These are phyloP conservation scores for Tuberolachnus salignus DNA, from an alignment of 2,888 invertebrate species.

Conservation along the genomic window DNA sequence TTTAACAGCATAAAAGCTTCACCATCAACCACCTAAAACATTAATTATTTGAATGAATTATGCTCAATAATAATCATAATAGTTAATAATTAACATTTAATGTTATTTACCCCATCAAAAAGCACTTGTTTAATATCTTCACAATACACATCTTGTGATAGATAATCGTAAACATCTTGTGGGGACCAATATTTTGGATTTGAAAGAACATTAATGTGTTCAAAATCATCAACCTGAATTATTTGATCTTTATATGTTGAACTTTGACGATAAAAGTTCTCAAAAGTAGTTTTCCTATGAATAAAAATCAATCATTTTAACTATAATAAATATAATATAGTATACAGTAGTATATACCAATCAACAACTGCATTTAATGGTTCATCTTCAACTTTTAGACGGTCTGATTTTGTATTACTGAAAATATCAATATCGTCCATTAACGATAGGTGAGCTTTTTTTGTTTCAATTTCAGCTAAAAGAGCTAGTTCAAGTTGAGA, in stretches of 20 bases:
- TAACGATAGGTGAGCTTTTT: neutral
- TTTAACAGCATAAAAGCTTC: conserved; percentile 43
- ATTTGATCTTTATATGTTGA: conserved; percentile 5
- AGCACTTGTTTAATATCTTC: neutral
- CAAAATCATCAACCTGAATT: conserved; percentile 30
- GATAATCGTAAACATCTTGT: neutral
- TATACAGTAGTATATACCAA: conserved; percentile 5
- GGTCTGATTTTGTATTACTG: neutral
- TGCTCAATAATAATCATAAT: neutral
- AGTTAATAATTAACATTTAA: too few relatives aligned
- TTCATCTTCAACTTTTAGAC: neutral
- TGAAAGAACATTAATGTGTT: conserved; percentile 21
- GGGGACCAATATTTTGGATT: conserved; percentile 41
- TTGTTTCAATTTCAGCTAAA: conserved; percentile 3
- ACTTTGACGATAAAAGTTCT: conserved; percentile 22
- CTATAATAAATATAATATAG: neutral
- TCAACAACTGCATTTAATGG: neutral
- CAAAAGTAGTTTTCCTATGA: conserved; percentile 37
- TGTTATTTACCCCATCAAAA: neutral
- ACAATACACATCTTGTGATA: conserved; percentile 20
- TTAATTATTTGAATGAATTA: neutral
- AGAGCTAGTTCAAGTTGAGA: conserved; percentile 12
- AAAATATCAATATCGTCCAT: neutral
- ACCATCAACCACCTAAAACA: conserved; percentile 38
- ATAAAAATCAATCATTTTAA: neutral